Evolutionary conservation across 2,888 invertebrate species (phyloP).

Genomic region (Drosophila austrosaltans): DNA sequence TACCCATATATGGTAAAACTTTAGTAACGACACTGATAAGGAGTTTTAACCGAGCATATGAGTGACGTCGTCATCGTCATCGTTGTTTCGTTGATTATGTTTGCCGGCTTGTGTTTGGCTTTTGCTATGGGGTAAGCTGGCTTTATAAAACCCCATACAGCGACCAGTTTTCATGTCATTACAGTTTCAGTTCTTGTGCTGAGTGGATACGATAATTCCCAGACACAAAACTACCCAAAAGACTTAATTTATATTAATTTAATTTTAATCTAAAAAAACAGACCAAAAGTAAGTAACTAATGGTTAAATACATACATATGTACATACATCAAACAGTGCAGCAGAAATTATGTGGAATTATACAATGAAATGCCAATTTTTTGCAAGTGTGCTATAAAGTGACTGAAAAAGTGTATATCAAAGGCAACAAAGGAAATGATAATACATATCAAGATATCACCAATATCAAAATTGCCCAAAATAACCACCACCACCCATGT

Average conservation of each 20-base stretch:
- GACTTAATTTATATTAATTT: conserved; percentile 83
- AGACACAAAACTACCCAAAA: conserved; percentile 77
- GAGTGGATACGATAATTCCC: conserved; percentile 76
- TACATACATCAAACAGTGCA: conserved; percentile 8
- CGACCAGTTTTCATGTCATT: conserved; percentile 83
- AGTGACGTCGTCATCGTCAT: conserved; percentile 11
- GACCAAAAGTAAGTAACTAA: conserved; percentile 79
- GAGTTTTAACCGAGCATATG: conserved; percentile 55
- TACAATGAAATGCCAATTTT: not conserved
- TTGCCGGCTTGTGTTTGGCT: conserved; percentile 24
- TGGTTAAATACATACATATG: not conserved
- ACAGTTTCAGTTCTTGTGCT: conserved; percentile 83
- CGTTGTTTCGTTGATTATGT: conserved; percentile 68
- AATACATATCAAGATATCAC: not conserved
- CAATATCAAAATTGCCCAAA: conserved; percentile 1
- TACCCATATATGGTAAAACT: conserved; percentile 84
- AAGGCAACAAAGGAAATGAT: conserved; percentile 3
- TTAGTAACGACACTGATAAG: conserved; percentile 70
- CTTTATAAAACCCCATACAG: conserved; percentile 82
- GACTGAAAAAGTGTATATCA: not conserved
- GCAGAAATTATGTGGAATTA: conserved; percentile 2
- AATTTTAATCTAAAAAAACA: conserved; percentile 82
- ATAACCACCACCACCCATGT: not conserved
- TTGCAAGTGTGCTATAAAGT: conserved; percentile 2
- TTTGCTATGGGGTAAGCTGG: conserved; percentile 43